Evolutionary conservation across 1,140 invertebrate genomes (phyloP).

Genomic region (Protaetia brevitarsis): DNA sequence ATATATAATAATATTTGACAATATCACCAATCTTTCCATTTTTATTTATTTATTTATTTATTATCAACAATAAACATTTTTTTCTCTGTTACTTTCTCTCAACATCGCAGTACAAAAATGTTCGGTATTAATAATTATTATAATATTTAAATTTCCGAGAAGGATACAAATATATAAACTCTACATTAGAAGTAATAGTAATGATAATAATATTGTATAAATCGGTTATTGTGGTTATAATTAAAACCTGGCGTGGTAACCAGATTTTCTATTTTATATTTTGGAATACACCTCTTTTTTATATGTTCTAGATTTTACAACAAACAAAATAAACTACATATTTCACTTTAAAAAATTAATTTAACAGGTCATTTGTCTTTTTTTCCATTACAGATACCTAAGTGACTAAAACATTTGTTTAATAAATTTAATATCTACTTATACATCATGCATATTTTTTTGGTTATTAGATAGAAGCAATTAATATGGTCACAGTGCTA

Average conservation of each 20-base stretch:
- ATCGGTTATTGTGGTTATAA: constrained; percentile 16
- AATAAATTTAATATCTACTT: neutral
- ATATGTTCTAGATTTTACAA: neutral
- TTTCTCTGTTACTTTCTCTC: constrained; percentile 18
- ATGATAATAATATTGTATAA: constrained; percentile 26
- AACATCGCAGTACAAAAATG: neutral
- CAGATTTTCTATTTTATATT: constrained; percentile 13
- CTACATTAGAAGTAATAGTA: constrained; percentile 31
- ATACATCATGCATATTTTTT: constrained; percentile 11
- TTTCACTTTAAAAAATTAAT: constrained; percentile 19
- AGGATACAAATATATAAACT: constrained; percentile 19
- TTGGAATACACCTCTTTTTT: neutral
- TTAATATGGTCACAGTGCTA: neutral
- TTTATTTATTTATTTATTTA: constrained; percentile 19
- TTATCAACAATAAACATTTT: constrained; percentile 22
- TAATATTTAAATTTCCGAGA: neutral
- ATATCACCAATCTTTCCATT: constrained; percentile 38
- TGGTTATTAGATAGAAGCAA: neutral
- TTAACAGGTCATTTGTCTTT: constrained; percentile 21
- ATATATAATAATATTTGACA: constrained; percentile 33
- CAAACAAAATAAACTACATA: constrained; percentile 18
- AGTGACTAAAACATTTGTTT: neutral
- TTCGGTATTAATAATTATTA: neutral
- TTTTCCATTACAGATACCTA: constrained; percentile 1
- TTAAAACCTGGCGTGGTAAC: constrained; percentile 7